A percentile compares a stretch with the other conserved stretches of the same genome.
Evolutionary conservation across 2,888 invertebrate species (phyloP).

Genomic region (Rotaria magnacalcarata): DNA sequence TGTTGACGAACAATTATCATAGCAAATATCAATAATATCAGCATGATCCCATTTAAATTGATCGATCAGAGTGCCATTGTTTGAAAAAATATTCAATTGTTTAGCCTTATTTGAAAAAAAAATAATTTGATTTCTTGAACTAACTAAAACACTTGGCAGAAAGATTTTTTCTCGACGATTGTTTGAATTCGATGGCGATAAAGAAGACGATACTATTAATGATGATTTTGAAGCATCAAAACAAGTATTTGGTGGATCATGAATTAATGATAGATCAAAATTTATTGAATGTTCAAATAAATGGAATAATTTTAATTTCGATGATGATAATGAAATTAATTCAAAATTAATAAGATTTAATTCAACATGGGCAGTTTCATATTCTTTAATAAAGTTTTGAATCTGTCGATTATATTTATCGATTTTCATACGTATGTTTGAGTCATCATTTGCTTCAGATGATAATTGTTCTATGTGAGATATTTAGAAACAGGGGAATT

Average conservation of each 20-base stretch:
- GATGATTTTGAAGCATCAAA: slow-evolving; percentile 1
- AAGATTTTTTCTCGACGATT: slow-evolving; percentile 11
- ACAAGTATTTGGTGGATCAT: neutral
- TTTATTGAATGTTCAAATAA: slow-evolving; percentile 12
- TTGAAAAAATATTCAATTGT: neutral
- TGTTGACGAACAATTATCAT: neutral
- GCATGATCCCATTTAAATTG: neutral
- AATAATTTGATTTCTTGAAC: neutral
- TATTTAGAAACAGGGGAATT: too few species aligned
- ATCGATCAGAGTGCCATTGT: neutral
- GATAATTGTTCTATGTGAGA: neutral
- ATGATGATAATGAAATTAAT: neutral
- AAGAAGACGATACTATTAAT: neutral
- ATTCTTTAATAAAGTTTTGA: neutral
- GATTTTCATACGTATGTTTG: neutral
- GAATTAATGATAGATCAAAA: neutral
- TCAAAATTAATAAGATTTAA: neutral
- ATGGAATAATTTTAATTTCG: neutral
- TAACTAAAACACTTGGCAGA: neutral
- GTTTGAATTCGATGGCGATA: neutral
- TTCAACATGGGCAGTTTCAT: neutral
- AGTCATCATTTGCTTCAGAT: neutral
- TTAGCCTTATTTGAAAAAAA: neutral
- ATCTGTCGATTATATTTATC: neutral
- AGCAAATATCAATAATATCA: neutral